Evolutionary conservation across 2,797 vertebrate species (phyloP), one percentile per base, ranked within the genome.

Genomic region (Gallinago stenura): DNA sequence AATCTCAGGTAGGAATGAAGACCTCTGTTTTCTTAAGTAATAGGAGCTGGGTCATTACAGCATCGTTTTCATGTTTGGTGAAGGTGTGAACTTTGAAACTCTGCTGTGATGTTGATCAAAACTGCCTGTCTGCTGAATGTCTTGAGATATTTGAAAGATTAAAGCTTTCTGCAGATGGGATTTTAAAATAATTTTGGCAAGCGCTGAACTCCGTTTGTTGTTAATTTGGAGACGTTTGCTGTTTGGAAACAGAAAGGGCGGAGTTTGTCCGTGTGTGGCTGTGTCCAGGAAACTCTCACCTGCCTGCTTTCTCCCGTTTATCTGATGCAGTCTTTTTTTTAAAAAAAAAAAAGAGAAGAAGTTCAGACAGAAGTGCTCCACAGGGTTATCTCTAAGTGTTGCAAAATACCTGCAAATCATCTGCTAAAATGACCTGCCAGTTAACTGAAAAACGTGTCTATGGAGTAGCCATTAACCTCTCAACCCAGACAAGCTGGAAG

Each of bases 361-460:
- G 19, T 51, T 93, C 78, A 78, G 91, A 87, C 77, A 94, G 90
- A 89, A 88, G 66, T 58, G 43, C 56, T 93, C 35, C 41, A 12
- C 18, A 15, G 72, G 80, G 80, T 95, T 95, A 96, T 96, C 96
- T 64, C 35, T n/a, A 37, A 70, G 64, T 35, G 48, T 96, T 96
- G 78, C 69, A 10, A 89, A 96, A 95, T 83, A 90, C 48, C 71
- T 92, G 90, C 93, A 95, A 95, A 94, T 96, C 89, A 75, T 96
- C 93, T 89, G 93, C 89, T 85, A 83, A 90, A 93, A 90, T 94
- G 92, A 93, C 75, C 92, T 94, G 84, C 83, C 81, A 90, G 96
- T 89, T 91, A 89, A 65, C 89, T 68, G 77, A 53, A 89, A 93
- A 96, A 85, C 0, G 6, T 51, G 90, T 87, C 91, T 90, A 1